Evolutionary conservation across 2,888 invertebrate species (phyloP), one percentile per base, ranked within the genome.

Genomic region (Cataglyphis altisquamis): DNA sequence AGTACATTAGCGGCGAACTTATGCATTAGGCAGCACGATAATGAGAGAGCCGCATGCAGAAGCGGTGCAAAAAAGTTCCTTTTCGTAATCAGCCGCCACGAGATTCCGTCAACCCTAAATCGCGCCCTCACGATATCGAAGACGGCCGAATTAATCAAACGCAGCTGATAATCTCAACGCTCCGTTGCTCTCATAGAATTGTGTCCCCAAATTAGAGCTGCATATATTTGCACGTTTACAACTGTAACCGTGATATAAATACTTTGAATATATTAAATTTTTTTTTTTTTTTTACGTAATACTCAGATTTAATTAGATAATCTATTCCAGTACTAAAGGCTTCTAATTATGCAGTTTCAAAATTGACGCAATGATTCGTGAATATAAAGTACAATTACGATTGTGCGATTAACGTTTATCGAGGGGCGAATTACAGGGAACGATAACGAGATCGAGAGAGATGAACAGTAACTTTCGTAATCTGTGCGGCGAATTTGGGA

Each of bases 21-120:
- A 86, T 89, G 90, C 86, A 88, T 90, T 91, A 86, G 82, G 83
- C 87, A 84, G 87, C 73, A 90, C 83, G 89, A 86, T 90, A 91
- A 91, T 91, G 86, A 88, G 86, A 78, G 86, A 81, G 84, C 72
- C 52, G 66, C 67, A 74, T 72, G 66, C 83, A 60, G 68, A 41
- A 68, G 81, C 63, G 60, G 52, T 39, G 39, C 55, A 45, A 60
- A 48, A 48, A n/a, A 72, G n/a, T 57, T 72, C 52, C 57, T 62
- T 85, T 68, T 83, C 81, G 67, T 70, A 78, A 63, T 52, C 48
- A 67, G 62, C 0, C 29, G 41, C 21, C 15, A 48, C 15, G 45
- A 68, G 77, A 86, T 88, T 67, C 45, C n/a, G 32, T 45, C 39
- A 36, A 8, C 12, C 29, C 41, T 41, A 57, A 77, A 32, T 67